phyloP scores from a whole-genome alignment of 2,113 vertebrate genomes.

The Tragelaphus scriptus region DNA sequence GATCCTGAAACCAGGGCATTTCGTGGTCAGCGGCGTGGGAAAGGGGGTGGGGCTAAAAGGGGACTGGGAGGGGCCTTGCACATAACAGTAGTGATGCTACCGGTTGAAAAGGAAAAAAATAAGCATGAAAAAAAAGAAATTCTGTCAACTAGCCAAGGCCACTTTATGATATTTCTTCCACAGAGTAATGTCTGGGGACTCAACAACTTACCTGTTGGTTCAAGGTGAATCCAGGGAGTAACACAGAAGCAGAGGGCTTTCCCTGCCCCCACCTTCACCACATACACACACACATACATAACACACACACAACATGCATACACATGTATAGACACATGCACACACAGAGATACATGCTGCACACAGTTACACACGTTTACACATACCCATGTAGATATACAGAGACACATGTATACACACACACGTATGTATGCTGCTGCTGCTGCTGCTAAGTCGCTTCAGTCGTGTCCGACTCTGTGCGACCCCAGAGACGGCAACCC shows the following conservation, averaged over 20 bases:
- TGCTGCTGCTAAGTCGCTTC: too few species aligned
- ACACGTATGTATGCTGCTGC: too few species aligned
- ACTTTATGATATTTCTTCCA: neutral
- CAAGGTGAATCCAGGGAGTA: neutral
- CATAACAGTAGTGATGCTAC: too few species aligned
- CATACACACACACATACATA: neutral
- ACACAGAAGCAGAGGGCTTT: neutral
- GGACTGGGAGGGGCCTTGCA: neutral
- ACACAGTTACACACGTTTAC: neutral
- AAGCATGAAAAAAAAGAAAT: neutral
- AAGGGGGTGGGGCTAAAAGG: too few species aligned
- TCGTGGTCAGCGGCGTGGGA: neutral
- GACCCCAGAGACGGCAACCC: too few species aligned
- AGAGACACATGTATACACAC: neutral
- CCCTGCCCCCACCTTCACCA: neutral
- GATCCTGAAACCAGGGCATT: neutral
- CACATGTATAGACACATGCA: neutral
- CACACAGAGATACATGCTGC: neutral
- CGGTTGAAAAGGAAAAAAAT: neutral
- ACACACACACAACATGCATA: neutral
- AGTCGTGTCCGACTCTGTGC: too few species aligned
- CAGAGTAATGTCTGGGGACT: neutral
- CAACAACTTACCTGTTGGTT: neutral
- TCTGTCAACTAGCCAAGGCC: neutral
- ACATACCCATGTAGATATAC: neutral